Evolutionary conservation across 2,113 vertebrate genomes (phyloP), one percentile per base, ranked within the genome.

Genomic region (Morone saxatilis): DNA sequence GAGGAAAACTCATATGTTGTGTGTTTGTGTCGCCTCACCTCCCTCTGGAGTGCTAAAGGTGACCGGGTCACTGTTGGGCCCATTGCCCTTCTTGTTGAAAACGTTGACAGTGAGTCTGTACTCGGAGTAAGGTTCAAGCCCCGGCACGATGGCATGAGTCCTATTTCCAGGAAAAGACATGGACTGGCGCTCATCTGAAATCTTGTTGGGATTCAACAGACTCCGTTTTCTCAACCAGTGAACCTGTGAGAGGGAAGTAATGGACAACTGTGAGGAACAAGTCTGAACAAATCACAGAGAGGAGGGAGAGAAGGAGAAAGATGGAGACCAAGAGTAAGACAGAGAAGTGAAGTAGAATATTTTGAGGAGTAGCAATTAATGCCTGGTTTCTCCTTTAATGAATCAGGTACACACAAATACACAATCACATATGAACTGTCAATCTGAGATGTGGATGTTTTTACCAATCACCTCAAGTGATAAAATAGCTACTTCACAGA

Each of bases 41-140:
- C 98, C 98, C 94, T 99, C 98, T 31, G 98, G 96, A 48, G 97
- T 99, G 72, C 92, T 95, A 87, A 99, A 98, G 57, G 83, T 86
- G 68, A 97, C 75, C 0, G 96, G 89, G 19, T 95, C 94, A 72
- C 98, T 99, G 91, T 94, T 96, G 0, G 98, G 98, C 6, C 98
- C 98, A 25, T 96, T 95, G 69, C 98, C 98, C 93, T 95, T 97
- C 72, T 96, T 94, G 79, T 98, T 99, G 87, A 96, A 99, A 80
- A 97, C 97, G 69, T 90, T 93, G 86, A 99, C 97, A 0, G 94
- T 96, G 66, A 99, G 91, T 45, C 10, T 94, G 94, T 98, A 99
- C 94, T 98, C 96, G 11, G 97, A 98, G 89, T 96, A 99, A 20
- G 98, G 96, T 8, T 97, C 94, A 1, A 99, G 94, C 1, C 96